Base-by-base conservation (phyloP, 2,888 invertebrate genomes). In the Subacronicta megacephala region DNA sequence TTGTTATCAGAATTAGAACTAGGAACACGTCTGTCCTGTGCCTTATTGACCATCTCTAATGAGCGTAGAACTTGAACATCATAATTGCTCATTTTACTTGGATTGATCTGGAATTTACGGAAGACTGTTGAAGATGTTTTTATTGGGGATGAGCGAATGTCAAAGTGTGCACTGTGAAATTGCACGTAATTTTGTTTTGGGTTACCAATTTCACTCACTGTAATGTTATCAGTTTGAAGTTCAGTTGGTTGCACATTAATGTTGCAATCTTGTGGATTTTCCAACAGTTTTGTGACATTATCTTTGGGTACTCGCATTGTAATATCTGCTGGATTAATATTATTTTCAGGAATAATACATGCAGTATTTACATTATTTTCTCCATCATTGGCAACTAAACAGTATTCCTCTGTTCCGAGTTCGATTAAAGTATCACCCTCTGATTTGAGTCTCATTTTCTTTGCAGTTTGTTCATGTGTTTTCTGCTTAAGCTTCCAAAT, bases 91-190 rank as follows among this genome's bases (percentile, higher is more conserved):
- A 92, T 78, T 63, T 90, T 87, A 47, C 90, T 88, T 1, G 92
- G 88, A 61, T 89, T 84, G 17, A 94, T 91, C 80, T 92, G 93
- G 61, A 94, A 92, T 69, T 91, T 93, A 29, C 84, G 83, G 51
- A 93, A 93, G n/a, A 88, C 81, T 12, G 90, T 85, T 0, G 93
- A 87, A 0, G 91, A 87, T 7, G 91, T 81, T 76, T 94, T 93
- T 49, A 94, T 93, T 2, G 93, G 93, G 2, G 93, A 93, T 1
- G 93, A 94, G 55, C 93, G 73, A 42, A 93, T 92, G 67, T 94
- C 93, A 46, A 94, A 94, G 76, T 93, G 93, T 37, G 93, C 76
- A 61, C 93, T 93, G 61, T 90, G 90, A 55, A 93, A 93, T 73
- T 90, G 85, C 46, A 84, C 75, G 55, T 89, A 77, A 35, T 75